These are phyloP conservation scores for Psammodynastes pulverulentus DNA, from an alignment of 2,113 vertebrate genomes.

Conservation along the genomic window DNA sequence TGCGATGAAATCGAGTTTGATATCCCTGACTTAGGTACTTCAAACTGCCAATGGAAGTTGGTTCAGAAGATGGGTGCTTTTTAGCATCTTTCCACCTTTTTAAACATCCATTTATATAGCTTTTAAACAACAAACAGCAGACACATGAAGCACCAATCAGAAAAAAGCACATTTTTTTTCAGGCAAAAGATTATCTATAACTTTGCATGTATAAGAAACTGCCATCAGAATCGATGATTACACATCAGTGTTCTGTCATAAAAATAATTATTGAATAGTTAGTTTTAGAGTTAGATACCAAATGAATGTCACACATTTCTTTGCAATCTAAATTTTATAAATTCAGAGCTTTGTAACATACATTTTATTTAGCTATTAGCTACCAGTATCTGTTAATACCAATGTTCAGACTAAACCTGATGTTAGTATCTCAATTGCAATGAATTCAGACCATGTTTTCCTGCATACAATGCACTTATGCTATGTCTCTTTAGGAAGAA, in stretches of 20 bases:
- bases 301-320: background rate
- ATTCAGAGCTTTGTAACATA: constrained; percentile 44
- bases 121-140: constrained; percentile 40
- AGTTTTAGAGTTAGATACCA: background rate
- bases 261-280: constrained; percentile 38
- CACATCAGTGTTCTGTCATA: constrained; percentile 35
- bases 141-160: constrained; percentile 40
- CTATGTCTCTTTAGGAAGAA: background rate
- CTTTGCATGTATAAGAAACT: constrained; percentile 39
- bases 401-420: constrained; percentile 33
- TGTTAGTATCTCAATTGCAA: constrained; percentile 44
- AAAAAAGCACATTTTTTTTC: constrained; percentile 32
- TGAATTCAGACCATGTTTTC: constrained; percentile 54
- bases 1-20: too few species aligned
- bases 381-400: constrained; percentile 36
- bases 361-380: constrained; percentile 41
- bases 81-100: constrained; percentile 48
- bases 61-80: constrained; percentile 45
- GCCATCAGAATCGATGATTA: constrained; percentile 50
- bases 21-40: background rate
- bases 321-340: constrained; percentile 20
- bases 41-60: constrained; percentile 51
- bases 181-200: constrained; percentile 38
- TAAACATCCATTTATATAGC: constrained; percentile 32
- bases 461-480: constrained; percentile 43